Conservation (phyloP, 2,113 vertebrate genomes). For the Cephalopterus ornatus region DNA sequence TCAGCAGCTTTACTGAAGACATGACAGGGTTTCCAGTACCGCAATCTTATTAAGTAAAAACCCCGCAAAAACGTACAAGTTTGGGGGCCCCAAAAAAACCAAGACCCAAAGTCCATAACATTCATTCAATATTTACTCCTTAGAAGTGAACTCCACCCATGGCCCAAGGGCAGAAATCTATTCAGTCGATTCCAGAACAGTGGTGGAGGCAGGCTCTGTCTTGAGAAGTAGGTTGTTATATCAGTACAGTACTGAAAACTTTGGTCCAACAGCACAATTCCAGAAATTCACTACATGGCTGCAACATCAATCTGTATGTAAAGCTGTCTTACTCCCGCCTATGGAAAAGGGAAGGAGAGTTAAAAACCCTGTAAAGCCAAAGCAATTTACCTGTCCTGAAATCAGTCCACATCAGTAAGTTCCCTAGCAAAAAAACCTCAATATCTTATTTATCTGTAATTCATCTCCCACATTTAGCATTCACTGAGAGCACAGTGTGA, state of each 20-base stretch:
- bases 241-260: slow-evolving; percentile 78
- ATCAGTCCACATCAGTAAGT: neutral
- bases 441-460: neutral
- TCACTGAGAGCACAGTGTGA: neutral
- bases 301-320: slow-evolving; percentile 94
- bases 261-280: slow-evolving; percentile 79
- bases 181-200: neutral
- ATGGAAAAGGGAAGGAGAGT: slow-evolving; percentile 23
- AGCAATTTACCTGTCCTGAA: neutral
- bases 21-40: slow-evolving; percentile 57
- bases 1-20: slow-evolving; percentile 69
- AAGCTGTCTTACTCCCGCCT: slow-evolving; percentile 93
- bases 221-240: slow-evolving; percentile 42
- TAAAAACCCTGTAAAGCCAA: neutral
- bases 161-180: neutral
- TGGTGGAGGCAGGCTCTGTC: slow-evolving; percentile 32
- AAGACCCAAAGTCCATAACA: slow-evolving; percentile 56
- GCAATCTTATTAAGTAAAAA: slow-evolving; percentile 31
- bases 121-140: slow-evolving; percentile 39
- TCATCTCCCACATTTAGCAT: neutral
- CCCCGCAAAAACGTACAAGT: slow-evolving; percentile 27
- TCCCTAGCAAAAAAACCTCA: neutral
- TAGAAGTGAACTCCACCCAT: neutral
- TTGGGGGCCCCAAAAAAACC: slow-evolving; percentile 47
- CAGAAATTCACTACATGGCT: slow-evolving; percentile 80